These are phyloP conservation scores for Thunnus maccoyii DNA, from an alignment of 2,113 vertebrate species.

Conservation along the genomic window DNA sequence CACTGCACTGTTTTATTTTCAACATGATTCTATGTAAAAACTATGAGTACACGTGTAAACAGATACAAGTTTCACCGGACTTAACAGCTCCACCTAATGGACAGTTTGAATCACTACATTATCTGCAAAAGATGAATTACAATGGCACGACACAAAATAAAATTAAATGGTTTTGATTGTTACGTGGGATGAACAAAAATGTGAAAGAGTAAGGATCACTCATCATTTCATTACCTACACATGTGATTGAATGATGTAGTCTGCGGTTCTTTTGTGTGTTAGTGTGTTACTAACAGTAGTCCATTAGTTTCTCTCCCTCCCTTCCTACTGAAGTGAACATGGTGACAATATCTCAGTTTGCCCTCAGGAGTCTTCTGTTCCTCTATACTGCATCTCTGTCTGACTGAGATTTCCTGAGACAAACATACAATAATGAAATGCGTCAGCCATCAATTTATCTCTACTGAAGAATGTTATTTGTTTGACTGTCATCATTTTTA, in stretches of 20 bases:
- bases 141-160: not conserved
- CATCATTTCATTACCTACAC: too few relatives aligned
- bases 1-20: too few relatives aligned
- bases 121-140: not conserved
- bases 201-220: not conserved
- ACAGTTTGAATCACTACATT: too few relatives aligned
- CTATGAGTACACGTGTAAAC: too few relatives aligned
- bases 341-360: constrained; percentile 62
- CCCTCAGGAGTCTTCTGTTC: constrained; percentile 58
- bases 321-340: constrained; percentile 39
- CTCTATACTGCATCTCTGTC: constrained; percentile 26
- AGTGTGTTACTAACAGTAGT: constrained; percentile 9
- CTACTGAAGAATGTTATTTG: not conserved
- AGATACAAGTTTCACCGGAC: too few relatives aligned
- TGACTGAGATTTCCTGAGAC: constrained; percentile 35
- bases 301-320: constrained; percentile 19
- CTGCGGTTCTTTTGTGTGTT: not conserved
- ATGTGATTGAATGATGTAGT: not conserved
- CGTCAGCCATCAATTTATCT: constrained; percentile 3
- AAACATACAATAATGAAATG: constrained; percentile 6
- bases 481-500: not conserved
- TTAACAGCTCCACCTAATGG: too few relatives aligned
- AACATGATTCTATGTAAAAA: too few relatives aligned
- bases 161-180: too few relatives aligned
- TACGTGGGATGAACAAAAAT: too few relatives aligned